A percentile compares a stretch with the other conserved stretches of the same genome.
Evolutionary conservation across 2,888 invertebrate species (phyloP).

Genomic region (Bimastos eiseni): DNA sequence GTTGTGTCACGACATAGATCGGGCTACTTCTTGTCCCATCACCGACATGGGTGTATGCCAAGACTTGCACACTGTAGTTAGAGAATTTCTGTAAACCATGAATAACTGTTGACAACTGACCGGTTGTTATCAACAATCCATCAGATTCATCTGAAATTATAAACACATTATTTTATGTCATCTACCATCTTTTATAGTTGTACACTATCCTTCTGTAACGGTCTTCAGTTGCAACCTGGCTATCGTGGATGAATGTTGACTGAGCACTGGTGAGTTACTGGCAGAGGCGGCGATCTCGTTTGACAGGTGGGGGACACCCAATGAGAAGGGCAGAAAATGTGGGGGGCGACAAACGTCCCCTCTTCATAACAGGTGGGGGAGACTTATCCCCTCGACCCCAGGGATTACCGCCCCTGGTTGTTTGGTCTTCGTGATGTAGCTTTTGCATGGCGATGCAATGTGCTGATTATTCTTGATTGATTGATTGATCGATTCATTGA

Average conservation of each 20-base stretch:
- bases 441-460: neutral
- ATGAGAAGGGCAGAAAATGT: too few species aligned
- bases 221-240: neutral
- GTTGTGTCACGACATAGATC: conserved; percentile 90
- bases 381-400: too few species aligned
- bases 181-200: too few species aligned
- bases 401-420: too few species aligned
- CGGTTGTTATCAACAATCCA: conserved; percentile 55
- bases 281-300: too few species aligned
- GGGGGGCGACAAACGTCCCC: too few species aligned
- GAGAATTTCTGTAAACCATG: conserved; percentile 85
- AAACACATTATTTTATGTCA: neutral
- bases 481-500: too few species aligned
- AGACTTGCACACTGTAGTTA: conserved; percentile 93
- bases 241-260: neutral
- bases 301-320: too few species aligned
- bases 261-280: conserved; percentile 2
- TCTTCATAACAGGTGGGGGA: too few species aligned
- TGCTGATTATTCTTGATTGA: too few species aligned
- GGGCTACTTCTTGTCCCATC: conserved; percentile 86
- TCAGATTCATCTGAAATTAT: conserved; percentile 62
- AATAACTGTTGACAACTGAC: conserved; percentile 65
- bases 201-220: neutral
- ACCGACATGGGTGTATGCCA: conserved; percentile 90
- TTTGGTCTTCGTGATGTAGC: neutral